A percentile compares a stretch with the other conserved stretches of the same genome.
Conservation (phyloP, 2,797 vertebrate genomes). For the Rhyacichthys aspro region DNA sequence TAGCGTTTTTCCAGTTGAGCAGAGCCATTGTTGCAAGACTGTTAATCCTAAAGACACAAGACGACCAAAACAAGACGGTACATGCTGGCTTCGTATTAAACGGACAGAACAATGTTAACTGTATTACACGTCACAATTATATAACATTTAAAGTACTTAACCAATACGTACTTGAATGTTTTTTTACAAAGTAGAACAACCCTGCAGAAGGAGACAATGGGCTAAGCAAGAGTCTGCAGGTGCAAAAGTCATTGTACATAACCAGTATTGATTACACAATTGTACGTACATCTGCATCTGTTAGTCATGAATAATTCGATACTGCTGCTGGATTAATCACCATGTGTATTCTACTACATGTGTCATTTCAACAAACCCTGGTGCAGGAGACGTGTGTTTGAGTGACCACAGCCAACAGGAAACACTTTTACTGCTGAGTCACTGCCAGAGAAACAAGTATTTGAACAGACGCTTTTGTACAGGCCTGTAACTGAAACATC, state of each 20-base stretch:
- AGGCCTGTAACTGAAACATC: slow-evolving; percentile 3
- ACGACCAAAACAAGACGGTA: background rate
- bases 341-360: background rate
- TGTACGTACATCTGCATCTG: background rate
- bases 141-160: too few relatives aligned
- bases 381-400: background rate
- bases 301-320: background rate
- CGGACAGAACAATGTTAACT: background rate
- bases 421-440: slow-evolving; percentile 23
- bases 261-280: background rate
- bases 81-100: background rate
- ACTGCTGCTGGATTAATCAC: background rate
- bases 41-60: slow-evolving; percentile 1
- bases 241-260: background rate
- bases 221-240: background rate
- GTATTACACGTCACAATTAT: background rate
- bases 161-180: background rate
- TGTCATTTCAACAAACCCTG: background rate
- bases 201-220: too few relatives aligned
- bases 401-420: slow-evolving; percentile 5
- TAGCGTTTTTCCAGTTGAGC: slow-evolving; percentile 43
- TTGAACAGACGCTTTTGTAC: slow-evolving; percentile 10
- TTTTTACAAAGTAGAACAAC: too few relatives aligned
- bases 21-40: slow-evolving; percentile 19
- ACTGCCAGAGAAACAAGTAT: slow-evolving; percentile 26